A percentile compares a stretch with the other conserved stretches of the same genome.
Conservation (phyloP, 2,888 invertebrate genomes). For the Fragum fragum region DNA sequence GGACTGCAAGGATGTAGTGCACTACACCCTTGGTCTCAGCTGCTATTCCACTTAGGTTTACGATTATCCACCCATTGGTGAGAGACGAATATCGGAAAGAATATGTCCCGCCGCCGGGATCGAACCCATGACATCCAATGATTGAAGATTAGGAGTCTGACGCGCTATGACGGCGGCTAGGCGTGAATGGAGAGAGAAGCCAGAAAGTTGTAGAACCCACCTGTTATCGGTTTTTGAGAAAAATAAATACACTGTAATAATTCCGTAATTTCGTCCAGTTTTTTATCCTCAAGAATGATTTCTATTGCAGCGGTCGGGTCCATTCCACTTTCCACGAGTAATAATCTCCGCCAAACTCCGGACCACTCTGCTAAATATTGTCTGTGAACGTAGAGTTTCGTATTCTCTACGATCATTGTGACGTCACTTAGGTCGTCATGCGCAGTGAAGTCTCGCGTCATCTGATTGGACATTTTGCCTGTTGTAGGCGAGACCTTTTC, state of each 20-base stretch:
- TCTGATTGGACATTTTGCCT: conserved; percentile 17
- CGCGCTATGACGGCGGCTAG: too few relatives aligned
- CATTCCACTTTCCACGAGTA: conserved; percentile 73
- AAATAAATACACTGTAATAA: conserved; percentile 87
- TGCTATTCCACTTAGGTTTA: too few relatives aligned
- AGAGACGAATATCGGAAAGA: too few relatives aligned
- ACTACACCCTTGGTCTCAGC: too few relatives aligned
- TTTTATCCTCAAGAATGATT: conserved; percentile 80
- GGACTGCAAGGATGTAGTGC: too few relatives aligned
- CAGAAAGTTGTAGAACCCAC: conserved; percentile 68
- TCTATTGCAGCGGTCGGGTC: conserved; percentile 66
- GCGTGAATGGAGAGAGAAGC: too few relatives aligned
- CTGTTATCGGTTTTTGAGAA: conserved; percentile 85
- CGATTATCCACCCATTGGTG: too few relatives aligned
- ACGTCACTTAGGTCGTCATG: conserved; percentile 80
- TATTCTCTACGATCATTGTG: conserved; percentile 79
- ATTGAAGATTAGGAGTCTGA: too few relatives aligned
- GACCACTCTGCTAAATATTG: conserved; percentile 83
- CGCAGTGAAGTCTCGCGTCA: conserved; percentile 75
- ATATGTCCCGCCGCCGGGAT: too few relatives aligned
- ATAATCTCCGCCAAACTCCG: conserved; percentile 82
- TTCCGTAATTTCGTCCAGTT: conserved; percentile 85
- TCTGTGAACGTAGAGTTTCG: conserved; percentile 79
- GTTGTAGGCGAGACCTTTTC: too few relatives aligned
- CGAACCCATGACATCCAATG: too few relatives aligned